Conservation (phyloP, 2,888 invertebrate genomes). For the Beris morrisii region DNA sequence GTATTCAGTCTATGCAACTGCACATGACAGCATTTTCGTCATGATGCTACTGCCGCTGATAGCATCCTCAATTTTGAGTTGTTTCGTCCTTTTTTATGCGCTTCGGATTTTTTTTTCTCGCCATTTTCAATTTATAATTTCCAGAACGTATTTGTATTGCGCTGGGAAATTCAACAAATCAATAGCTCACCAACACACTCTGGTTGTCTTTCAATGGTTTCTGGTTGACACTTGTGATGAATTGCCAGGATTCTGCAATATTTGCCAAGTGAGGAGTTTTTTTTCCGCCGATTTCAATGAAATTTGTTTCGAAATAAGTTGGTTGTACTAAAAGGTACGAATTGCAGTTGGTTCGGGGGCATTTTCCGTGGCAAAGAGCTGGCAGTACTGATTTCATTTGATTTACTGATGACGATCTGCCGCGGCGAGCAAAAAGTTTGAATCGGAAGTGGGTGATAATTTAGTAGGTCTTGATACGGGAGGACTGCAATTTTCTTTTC, state of each 20-base stretch:
- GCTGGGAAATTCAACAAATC: slow-evolving; percentile 24
- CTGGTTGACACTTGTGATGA: slow-evolving; percentile 23
- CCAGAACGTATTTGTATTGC: slow-evolving; percentile 22
- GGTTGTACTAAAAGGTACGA: slow-evolving; percentile 6
- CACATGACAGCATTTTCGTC: slow-evolving; percentile 34
- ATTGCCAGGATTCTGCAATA: slow-evolving; percentile 16
- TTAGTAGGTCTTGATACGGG: too few relatives aligned
- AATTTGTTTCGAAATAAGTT: slow-evolving; percentile 20
- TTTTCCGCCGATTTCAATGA: slow-evolving; percentile 7
- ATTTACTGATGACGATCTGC: too few relatives aligned
- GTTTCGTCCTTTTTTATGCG: slow-evolving; percentile 22
- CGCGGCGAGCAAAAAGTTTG: too few relatives aligned
- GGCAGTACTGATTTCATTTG: too few relatives aligned
- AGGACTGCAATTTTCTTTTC: too few relatives aligned
- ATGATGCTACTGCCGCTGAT: slow-evolving; percentile 20
- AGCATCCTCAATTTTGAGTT: slow-evolving; percentile 21
- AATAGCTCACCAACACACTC: slow-evolving; percentile 21
- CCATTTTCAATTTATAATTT: slow-evolving; percentile 35
- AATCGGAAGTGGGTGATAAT: too few relatives aligned
- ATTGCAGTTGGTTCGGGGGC: neutral
- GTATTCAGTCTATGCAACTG: slow-evolving; percentile 22
- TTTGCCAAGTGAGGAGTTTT: slow-evolving; percentile 11
- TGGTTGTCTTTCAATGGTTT: slow-evolving; percentile 18
- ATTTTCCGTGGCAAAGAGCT: too few relatives aligned
- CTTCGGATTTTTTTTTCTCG: slow-evolving; percentile 18